phyloP scores from a whole-genome alignment of 2,888 invertebrate species.

The Eupelmus urozonus region DNA sequence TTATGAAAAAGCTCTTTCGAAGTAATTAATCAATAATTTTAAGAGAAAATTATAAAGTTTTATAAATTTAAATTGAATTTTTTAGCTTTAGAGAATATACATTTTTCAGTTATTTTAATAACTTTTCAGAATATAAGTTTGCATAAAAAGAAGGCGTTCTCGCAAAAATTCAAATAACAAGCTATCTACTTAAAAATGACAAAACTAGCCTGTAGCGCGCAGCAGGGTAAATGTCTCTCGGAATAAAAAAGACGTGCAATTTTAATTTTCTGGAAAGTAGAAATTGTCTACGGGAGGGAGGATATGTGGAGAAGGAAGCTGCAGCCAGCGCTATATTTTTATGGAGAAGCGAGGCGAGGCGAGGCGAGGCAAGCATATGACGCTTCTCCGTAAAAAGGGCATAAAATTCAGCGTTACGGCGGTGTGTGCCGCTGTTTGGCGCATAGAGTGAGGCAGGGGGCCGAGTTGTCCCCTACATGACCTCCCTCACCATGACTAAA shows the following conservation, averaged over 20 bases:
- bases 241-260: not conserved
- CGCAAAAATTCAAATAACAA: not conserved
- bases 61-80: no score
- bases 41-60: no score
- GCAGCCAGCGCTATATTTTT: constrained; percentile 61
- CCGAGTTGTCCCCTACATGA: constrained; percentile 66
- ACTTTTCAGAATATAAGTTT: no score
- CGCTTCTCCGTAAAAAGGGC: constrained; percentile 69
- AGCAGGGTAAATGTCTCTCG: not conserved
- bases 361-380: constrained; percentile 69
- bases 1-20: no score
- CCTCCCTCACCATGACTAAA: constrained; percentile 70
- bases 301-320: constrained; percentile 19
- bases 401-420: constrained; percentile 70
- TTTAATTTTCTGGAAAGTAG: not conserved
- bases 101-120: no score
- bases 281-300: constrained; percentile 14
- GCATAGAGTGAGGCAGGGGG: constrained; percentile 15
- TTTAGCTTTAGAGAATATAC: no score
- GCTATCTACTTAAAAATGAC: no score
- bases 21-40: no score
- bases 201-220: no score
- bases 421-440: constrained; percentile 48
- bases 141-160: not conserved
- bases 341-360: constrained; percentile 61